These are phyloP conservation scores for Bettongia penicillata DNA, from an alignment of 2,113 vertebrate genomes.

Conservation along the genomic window DNA sequence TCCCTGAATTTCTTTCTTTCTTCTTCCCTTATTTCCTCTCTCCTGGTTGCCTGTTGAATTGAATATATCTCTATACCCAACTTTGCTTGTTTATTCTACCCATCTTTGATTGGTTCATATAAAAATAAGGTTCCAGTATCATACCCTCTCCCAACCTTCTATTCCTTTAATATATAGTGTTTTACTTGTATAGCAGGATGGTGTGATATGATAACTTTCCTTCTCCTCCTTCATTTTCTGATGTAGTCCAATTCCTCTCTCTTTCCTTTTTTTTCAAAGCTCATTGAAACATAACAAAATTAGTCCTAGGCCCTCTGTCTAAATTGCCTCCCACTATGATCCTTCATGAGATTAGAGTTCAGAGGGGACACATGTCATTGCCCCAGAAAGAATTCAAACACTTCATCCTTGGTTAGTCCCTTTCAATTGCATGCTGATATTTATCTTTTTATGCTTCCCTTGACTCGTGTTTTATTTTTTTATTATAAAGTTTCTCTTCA, in stretches of 20 bases:
- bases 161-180: not conserved
- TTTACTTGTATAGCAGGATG: not conserved
- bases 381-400: too few relatives aligned
- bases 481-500: not conserved
- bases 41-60: not conserved
- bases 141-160: not conserved
- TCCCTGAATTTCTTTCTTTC: too few relatives aligned
- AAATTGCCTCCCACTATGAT: not conserved
- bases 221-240: not conserved
- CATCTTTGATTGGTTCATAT: not conserved
- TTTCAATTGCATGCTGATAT: not conserved
- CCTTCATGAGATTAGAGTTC: not conserved
- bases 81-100: not conserved
- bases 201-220: not conserved
- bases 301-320: not conserved
- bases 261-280: not conserved
- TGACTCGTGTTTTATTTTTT: not conserved
- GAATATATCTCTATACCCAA: not conserved
- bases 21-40: too few relatives aligned
- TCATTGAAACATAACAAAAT: not conserved
- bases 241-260: not conserved
- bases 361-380: not conserved
- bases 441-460: not conserved
- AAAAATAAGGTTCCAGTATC: not conserved
- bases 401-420: not conserved